These are phyloP conservation scores for Ictalurus punctatus DNA, from an alignment of 2,113 vertebrate genomes.

Conservation along the genomic window DNA sequence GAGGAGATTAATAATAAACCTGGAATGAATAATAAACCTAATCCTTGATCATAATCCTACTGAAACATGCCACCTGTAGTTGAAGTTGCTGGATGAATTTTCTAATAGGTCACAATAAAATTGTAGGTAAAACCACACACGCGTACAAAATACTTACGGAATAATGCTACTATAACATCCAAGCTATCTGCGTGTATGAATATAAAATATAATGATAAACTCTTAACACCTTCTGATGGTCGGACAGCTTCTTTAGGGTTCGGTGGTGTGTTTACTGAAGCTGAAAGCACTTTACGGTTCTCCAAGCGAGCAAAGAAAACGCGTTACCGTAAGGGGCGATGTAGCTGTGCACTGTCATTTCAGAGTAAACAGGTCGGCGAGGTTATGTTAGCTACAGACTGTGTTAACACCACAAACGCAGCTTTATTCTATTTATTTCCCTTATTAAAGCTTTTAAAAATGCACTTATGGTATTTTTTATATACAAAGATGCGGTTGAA, in stretches of 20 bases:
- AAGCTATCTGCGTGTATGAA: neutral
- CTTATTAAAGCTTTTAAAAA: neutral
- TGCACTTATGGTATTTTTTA: neutral
- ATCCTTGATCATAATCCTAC: too few relatives aligned
- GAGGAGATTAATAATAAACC: too few relatives aligned
- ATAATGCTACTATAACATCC: neutral
- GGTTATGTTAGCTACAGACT: neutral
- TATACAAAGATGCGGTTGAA: accelerated
- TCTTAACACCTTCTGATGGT: neutral
- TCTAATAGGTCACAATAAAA: too few relatives aligned
- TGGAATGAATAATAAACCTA: too few relatives aligned
- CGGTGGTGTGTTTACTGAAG: neutral
- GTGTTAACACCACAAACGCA: neutral
- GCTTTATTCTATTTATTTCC: neutral
- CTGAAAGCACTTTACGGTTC: neutral
- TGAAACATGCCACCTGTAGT: neutral
- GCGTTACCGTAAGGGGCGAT: neutral
- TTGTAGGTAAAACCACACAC: neutral
- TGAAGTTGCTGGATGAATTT: neutral
- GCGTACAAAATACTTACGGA: neutral
- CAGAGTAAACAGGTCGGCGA: neutral
- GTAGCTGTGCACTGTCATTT: neutral
- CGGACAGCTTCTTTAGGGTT: neutral
- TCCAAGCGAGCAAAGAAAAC: neutral
- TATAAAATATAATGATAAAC: neutral